A percentile compares a stretch with the other conserved stretches of the same genome.
Conservation (phyloP, 2,113 vertebrate species). For the Otocyon megalotis region DNA sequence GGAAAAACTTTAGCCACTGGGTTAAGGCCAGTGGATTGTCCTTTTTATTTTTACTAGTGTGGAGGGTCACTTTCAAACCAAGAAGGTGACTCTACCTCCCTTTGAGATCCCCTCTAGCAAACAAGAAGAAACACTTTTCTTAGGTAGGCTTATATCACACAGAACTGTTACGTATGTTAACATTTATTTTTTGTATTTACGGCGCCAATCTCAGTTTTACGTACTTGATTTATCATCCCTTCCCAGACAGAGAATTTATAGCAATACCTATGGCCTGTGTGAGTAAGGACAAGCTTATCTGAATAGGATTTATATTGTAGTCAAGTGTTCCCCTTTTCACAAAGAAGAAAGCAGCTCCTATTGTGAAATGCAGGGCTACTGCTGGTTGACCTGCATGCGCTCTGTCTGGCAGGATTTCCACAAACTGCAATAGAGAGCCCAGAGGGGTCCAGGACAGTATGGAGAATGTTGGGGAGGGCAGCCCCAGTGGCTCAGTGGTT, state of each 20-base stretch:
- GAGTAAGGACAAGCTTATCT: background rate
- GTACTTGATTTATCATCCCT: slow-evolving; percentile 56
- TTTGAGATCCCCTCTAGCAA: background rate
- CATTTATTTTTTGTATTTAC: slow-evolving; percentile 28
- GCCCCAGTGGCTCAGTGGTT: too few species aligned
- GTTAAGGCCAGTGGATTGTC: background rate
- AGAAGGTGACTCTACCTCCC: background rate
- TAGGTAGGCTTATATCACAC: background rate
- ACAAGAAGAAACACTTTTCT: background rate
- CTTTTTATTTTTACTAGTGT: background rate
- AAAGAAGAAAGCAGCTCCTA: background rate
- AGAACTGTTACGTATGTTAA: background rate
- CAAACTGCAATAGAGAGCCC: background rate
- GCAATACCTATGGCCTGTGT: background rate
- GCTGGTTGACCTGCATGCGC: background rate
- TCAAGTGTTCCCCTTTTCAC: background rate
- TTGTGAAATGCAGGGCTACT: background rate
- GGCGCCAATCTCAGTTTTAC: background rate
- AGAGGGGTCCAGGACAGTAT: fast-evolving
- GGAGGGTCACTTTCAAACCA: background rate
- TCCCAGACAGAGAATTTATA: slow-evolving; percentile 29
- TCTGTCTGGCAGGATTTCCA: background rate
- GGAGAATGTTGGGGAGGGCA: background rate
- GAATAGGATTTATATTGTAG: slow-evolving; percentile 34
- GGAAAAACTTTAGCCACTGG: background rate